phyloP scores from a whole-genome alignment of 2,113 vertebrate genomes.

The Tapirus terrestris region DNA sequence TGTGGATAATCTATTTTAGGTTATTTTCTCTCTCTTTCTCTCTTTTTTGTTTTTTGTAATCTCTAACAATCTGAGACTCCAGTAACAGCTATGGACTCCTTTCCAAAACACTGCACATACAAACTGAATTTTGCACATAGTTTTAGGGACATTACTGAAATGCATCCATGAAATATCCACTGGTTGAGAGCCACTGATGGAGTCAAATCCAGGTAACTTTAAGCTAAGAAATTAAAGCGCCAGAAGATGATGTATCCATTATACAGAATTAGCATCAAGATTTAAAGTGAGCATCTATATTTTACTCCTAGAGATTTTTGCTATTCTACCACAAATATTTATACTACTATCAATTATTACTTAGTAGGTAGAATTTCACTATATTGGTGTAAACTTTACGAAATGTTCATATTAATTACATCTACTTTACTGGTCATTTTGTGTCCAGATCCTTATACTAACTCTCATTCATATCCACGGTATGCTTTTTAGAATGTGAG shows the following conservation, averaged over 20 bases:
- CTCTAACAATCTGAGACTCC: not conserved
- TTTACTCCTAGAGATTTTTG: not conserved
- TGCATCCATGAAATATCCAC: not conserved
- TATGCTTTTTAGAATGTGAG: not conserved
- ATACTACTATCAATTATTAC: not conserved
- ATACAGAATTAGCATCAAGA: not conserved
- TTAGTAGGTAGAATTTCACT: not conserved
- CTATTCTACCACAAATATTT: not conserved
- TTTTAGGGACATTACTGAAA: not conserved
- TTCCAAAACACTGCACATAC: not conserved
- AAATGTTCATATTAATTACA: not conserved
- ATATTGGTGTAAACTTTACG: not conserved
- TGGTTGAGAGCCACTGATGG: not conserved
- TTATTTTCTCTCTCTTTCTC: not conserved
- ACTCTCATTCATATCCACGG: fast-evolving
- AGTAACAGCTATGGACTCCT: not conserved
- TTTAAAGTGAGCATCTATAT: not conserved
- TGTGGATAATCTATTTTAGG: not conserved
- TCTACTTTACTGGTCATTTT: not conserved
- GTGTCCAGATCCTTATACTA: not conserved
- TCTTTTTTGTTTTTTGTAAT: not conserved
- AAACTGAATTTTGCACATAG: not conserved
- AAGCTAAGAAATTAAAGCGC: not conserved
- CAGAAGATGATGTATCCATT: not conserved
- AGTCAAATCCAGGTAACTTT: not conserved